A percentile compares a stretch with the other conserved stretches of the same genome.
Evolutionary conservation across 1,140 invertebrate genomes (phyloP).

Genomic region (Adoxophyes honmai): DNA sequence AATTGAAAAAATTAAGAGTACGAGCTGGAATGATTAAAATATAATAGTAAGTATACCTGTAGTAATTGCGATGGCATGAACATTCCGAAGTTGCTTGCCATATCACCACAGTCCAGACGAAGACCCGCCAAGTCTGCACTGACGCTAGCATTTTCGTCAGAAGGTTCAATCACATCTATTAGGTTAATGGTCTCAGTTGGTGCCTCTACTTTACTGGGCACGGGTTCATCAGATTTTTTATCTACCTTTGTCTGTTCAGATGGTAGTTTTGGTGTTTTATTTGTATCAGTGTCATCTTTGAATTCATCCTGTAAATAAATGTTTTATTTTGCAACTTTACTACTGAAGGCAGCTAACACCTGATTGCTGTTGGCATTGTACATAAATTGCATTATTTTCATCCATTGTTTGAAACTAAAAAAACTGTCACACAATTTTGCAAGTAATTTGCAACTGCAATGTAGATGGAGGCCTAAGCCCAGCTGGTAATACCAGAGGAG

Average conservation of each 20-base stretch:
- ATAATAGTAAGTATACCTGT: conserved; percentile 41
- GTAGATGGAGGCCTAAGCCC: too few species aligned
- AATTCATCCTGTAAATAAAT: conserved; percentile 65
- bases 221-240: conserved; percentile 32
- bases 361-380: too few species aligned
- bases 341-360: too few species aligned
- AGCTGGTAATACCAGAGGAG: too few species aligned
- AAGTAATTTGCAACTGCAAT: too few species aligned
- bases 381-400: too few species aligned
- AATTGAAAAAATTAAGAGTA: too few species aligned
- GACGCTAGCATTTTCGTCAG: conserved; percentile 26
- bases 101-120: conserved; percentile 48
- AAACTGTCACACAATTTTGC: too few species aligned
- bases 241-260: conserved; percentile 24
- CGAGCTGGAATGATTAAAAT: too few species aligned
- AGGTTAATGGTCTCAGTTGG: conserved; percentile 39
- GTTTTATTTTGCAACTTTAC: too few species aligned
- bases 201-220: conserved; percentile 30
- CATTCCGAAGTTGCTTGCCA: conserved; percentile 53
- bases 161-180: conserved; percentile 33
- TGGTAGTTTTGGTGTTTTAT: conserved; percentile 19
- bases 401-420: too few species aligned
- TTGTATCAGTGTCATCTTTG: conserved; percentile 57
- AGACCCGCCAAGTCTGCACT: conserved; percentile 63
- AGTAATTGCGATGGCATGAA: conserved; percentile 74